phyloP scores from a whole-genome alignment of 53 echinoderm and acorn worm genomes.

The Mesocentrotus franciscanus region DNA sequence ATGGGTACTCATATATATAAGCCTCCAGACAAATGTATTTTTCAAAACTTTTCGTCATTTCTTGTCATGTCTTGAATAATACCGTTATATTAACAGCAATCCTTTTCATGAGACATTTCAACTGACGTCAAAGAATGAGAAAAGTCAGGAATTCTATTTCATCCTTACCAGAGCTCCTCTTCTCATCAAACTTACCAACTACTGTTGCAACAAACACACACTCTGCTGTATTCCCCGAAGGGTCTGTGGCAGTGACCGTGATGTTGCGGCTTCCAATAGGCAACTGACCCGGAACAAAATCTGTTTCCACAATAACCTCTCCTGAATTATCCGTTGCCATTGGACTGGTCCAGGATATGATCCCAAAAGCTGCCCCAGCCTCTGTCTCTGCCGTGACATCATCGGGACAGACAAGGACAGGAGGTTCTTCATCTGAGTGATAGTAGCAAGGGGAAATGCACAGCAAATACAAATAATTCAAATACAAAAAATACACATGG shows the following conservation, averaged over 20 bases:
- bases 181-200: slow-evolving; percentile 37
- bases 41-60: no score
- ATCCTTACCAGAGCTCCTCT: no score
- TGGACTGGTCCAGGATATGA: slow-evolving; percentile 42
- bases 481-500: no score
- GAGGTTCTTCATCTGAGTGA: slow-evolving; percentile 33
- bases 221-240: slow-evolving; percentile 40
- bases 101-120: no score
- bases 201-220: slow-evolving; percentile 54
- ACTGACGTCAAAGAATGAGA: no score
- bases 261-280: slow-evolving; percentile 50
- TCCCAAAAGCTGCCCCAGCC: slow-evolving; percentile 41
- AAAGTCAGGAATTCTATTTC: no score
- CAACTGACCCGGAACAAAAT: slow-evolving; percentile 31
- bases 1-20: no score
- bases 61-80: no score
- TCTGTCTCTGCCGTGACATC: slow-evolving; percentile 41
- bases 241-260: slow-evolving; percentile 52
- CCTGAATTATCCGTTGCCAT: slow-evolving; percentile 59
- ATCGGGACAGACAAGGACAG: slow-evolving; percentile 46
- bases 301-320: slow-evolving; percentile 50
- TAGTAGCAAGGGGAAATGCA: background rate
- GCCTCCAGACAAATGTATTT: no score
- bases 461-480: background rate
- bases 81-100: no score